Percentiles rank a stretch among this genome's conserved stretches.
Conservation (phyloP, 2,113 vertebrate genomes). For the Chlorodrepanis virens region DNA sequence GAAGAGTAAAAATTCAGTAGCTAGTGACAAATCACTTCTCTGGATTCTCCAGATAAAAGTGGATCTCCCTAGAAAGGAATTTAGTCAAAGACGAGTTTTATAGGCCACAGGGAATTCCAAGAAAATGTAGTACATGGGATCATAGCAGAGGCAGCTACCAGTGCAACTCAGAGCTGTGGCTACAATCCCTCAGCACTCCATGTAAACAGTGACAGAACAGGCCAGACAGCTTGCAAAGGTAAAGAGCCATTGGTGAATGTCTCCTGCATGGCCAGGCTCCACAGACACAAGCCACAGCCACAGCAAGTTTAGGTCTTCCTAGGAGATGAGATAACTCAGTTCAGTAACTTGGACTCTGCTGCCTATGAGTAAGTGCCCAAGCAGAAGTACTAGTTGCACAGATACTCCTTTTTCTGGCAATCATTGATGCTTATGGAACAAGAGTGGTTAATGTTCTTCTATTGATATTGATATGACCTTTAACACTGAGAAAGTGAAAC, state of each 20-base stretch:
- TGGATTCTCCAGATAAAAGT: not conserved
- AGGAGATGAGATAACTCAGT: not conserved
- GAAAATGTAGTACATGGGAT: fast-evolving
- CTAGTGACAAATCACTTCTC: not conserved
- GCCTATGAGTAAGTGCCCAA: not conserved
- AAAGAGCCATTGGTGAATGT: not conserved
- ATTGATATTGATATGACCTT: not conserved
- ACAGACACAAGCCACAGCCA: not conserved
- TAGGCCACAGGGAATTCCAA: not conserved
- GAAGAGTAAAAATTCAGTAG: not conserved
- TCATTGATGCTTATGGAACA: not conserved
- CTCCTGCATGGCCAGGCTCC: not conserved
- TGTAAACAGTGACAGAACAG: not conserved
- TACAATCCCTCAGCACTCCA: not conserved
- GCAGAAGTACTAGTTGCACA: not conserved
- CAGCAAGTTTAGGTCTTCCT: not conserved
- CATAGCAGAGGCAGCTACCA: not conserved
- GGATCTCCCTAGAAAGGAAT: not conserved
- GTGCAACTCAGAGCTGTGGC: not conserved
- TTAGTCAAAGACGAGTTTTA: not conserved
- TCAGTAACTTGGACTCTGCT: not conserved
- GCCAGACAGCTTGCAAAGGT: not conserved
- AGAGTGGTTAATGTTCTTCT: not conserved
- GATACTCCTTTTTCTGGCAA: not conserved
- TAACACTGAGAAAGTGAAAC: not conserved